Base-by-base conservation (phyloP, 2,113 vertebrate species). In the Bos indicus region DNA sequence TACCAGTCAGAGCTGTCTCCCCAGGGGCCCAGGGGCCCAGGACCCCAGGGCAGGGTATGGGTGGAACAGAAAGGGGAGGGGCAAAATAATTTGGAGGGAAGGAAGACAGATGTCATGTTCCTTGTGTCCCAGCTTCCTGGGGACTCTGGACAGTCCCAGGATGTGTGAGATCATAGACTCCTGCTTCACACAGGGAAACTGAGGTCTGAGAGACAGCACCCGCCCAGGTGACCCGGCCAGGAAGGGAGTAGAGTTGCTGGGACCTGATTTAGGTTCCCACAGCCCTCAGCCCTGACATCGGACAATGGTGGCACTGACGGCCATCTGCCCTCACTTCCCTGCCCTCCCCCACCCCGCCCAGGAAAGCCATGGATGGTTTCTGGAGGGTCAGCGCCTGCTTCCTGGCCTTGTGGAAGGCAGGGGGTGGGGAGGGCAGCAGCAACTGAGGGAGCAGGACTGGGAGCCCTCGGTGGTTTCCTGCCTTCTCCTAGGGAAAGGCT, bases 271-370 rank as follows among this genome's bases (percentile, higher is more conserved):
- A 2, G 4, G 43, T 81, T 86, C 28, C 92, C 33, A 80, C 17
- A 48, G 81, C 62, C 36, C 89, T 88, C 26, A 11, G 21, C 52
- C 87, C 92, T 33, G 36, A 62, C 40, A n/a, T 54, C 36, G 25
- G 54, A 48, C 52, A 51, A 30, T 21, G 25, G 46, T 33, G 30
- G n/a, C 43, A 16, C 23, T 28, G 28, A 23, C 8, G 56, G n/a
- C 40, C 30, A 60, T 40, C 92, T 54, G 80, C 57, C 59, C 25
- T 84, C 56, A 64, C 36, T 40, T 64, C 30, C 28, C 51, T 23
- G 6, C 7, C 30, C n/a, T 0, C 2, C 25, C 51, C 16, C 1
- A 33, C 28, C 46, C 46, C 2, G 9, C 54, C 64, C 5, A 67
- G 80, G 17, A 89, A 96, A 88, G 51, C 60, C 7, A 8, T 36